Percentiles rank a stretch among this genome's conserved stretches.
Conservation (phyloP, 2,888 invertebrate genomes). For the Leptinotarsa haldemani region DNA sequence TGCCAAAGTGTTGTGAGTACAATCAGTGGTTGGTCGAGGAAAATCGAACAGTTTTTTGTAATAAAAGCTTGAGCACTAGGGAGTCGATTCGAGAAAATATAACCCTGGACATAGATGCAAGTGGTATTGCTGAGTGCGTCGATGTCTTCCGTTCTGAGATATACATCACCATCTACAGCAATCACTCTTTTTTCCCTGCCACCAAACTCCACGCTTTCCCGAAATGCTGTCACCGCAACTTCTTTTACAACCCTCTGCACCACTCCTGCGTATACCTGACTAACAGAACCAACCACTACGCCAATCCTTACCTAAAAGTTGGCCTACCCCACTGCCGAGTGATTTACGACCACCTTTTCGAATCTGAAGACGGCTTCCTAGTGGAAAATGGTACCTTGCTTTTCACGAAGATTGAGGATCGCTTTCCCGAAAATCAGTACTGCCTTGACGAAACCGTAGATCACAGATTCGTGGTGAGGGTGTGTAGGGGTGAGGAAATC, state of each 20-base stretch:
- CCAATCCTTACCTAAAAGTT: slow-evolving; percentile 42
- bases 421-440: slow-evolving; percentile 38
- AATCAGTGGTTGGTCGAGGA: background rate
- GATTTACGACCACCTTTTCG: slow-evolving; percentile 46
- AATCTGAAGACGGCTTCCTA: slow-evolving; percentile 28
- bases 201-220: slow-evolving; percentile 34
- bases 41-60: slow-evolving; percentile 21
- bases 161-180: slow-evolving; percentile 17
- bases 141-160: slow-evolving; percentile 33
- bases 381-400: slow-evolving; percentile 7
- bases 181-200: background rate
- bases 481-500: slow-evolving; percentile 50
- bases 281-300: slow-evolving; percentile 20
- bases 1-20: background rate
- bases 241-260: slow-evolving; percentile 44
- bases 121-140: slow-evolving; percentile 26
- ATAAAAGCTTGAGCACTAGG: background rate
- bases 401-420: slow-evolving; percentile 13
- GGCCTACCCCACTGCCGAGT: slow-evolving; percentile 51
- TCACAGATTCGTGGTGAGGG: slow-evolving; percentile 45
- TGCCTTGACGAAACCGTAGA: slow-evolving; percentile 50
- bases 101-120: background rate
- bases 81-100: background rate
- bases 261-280: slow-evolving; percentile 47
- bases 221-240: slow-evolving; percentile 54